phyloP scores from a whole-genome alignment of 2,888 invertebrate genomes.

The Mythimna impura region DNA sequence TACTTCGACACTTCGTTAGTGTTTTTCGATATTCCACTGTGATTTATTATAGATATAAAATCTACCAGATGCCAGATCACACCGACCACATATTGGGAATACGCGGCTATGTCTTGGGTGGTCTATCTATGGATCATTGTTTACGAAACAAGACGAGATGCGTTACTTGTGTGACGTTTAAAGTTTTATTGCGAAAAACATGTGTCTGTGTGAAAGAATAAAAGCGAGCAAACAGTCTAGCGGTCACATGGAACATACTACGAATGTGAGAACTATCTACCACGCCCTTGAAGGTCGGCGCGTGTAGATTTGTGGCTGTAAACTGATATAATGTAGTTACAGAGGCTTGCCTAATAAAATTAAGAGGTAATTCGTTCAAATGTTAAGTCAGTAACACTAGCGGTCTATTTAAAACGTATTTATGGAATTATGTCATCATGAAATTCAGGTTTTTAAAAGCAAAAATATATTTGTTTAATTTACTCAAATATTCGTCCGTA shows the following conservation, averaged over 20 bases:
- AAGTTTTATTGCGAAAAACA: conserved; percentile 68
- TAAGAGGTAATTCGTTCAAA: conserved; percentile 47
- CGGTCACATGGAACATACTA: conserved; percentile 40
- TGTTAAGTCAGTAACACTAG: conserved; percentile 30
- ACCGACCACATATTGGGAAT: conserved; percentile 73
- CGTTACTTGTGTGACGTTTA: conserved; percentile 60
- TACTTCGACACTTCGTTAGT: conserved; percentile 81
- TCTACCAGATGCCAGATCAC: conserved; percentile 80
- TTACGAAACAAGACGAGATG: conserved; percentile 69
- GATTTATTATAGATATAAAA: conserved; percentile 87
- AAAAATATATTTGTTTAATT: conserved; percentile 51
- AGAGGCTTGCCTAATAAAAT: conserved; percentile 36
- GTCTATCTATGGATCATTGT: conserved; percentile 77
- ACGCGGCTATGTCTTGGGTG: conserved; percentile 77
- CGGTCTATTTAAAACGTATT: conserved; percentile 23
- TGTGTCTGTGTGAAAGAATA: conserved; percentile 51
- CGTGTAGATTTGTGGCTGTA: conserved; percentile 31
- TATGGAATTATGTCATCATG: conserved; percentile 47
- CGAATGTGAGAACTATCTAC: conserved; percentile 37
- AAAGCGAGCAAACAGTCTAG: conserved; percentile 48
- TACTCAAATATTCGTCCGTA: conserved; percentile 65
- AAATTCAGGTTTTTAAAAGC: conserved; percentile 29
- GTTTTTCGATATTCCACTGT: conserved; percentile 79
- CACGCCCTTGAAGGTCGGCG: conserved; percentile 37
- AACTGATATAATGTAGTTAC: conserved; percentile 39